Base-by-base conservation (phyloP, 2,888 invertebrate species). In the Sthenelais limicola region DNA sequence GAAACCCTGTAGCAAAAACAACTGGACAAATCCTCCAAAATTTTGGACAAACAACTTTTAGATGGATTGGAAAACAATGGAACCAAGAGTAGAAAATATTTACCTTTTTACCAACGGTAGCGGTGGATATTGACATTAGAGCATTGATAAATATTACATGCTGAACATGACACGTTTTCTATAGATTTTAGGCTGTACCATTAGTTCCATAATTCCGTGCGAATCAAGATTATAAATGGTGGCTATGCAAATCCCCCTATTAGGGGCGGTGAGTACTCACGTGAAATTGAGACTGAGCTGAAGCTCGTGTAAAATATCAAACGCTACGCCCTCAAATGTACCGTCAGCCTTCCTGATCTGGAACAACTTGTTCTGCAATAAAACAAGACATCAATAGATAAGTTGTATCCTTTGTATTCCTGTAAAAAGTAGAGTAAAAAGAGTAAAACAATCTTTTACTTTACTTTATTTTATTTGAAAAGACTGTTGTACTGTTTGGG, bases 241-340 rank as follows among this genome's bases (percentile, higher is more conserved):
- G 32, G 26, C 5, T 24, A 43, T 18, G 9, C 26, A 32, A 38
- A 66, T 30, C 32, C 67, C 12, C 12, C n/a, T 7, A 12, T 7
- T 4, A 35, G 26, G 24, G 24, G 68, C 18, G 15, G 15, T 43
- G 43, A 12, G 43, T 15, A 30, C 5, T 21, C 21, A 47, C 52
- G 15, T 69, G 43, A 77, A 77, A 43, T 77, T 77, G 15, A 77
- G 75, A 30, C 69, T 69, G 12, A 4, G 32, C 1, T 73, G 74
- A 18, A 77, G 43, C 33, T 74, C 73, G 33, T 76, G 35, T 9
- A 77, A 58, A 0, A 77, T 21, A 26, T 76, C 71, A 62, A 77
- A 77, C 7, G 77, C 76, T n/a, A 77, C 38, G 15, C 77, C 77
- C 12, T 24, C 71, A 69, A 72, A 74, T 7, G 58, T 56, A 12